Evolutionary conservation across 2,113 vertebrate genomes (phyloP).

Genomic region (Sylvietta virens): DNA sequence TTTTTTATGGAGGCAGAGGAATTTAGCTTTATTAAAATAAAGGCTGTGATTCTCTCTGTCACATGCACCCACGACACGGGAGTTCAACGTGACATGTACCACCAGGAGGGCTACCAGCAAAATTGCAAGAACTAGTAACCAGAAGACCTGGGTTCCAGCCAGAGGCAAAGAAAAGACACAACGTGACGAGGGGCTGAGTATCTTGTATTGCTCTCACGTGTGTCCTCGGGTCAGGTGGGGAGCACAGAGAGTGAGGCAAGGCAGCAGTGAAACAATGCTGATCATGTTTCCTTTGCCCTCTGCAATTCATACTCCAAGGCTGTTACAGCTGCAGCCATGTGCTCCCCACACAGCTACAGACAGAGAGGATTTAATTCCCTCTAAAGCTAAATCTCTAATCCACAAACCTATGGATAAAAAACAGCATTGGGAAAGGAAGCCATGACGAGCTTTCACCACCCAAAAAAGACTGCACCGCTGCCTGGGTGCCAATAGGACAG

Average conservation of each 20-base stretch:
- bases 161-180: background rate
- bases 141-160: background rate
- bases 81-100: constrained; percentile 15
- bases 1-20: background rate
- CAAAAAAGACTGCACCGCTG: background rate
- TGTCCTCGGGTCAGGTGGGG: constrained; percentile 7
- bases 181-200: background rate
- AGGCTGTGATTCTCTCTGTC: constrained; percentile 16
- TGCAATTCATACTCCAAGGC: background rate
- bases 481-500: background rate
- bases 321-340: constrained; percentile 13
- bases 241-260: background rate
- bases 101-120: constrained; percentile 15
- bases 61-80: background rate
- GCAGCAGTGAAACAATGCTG: background rate
- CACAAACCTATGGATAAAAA: background rate
- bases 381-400: background rate
- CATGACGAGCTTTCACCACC: background rate
- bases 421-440: background rate
- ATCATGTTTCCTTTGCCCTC: background rate
- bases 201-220: constrained; percentile 31
- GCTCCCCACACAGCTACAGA: background rate
- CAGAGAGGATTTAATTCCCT: background rate
- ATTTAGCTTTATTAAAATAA: constrained; percentile 28
- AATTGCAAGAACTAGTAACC: background rate